A percentile compares a stretch with the other conserved stretches of the same genome.
phyloP scores from a whole-genome alignment of 2,797 vertebrate species.

The Lepilemur septentrionalis region DNA sequence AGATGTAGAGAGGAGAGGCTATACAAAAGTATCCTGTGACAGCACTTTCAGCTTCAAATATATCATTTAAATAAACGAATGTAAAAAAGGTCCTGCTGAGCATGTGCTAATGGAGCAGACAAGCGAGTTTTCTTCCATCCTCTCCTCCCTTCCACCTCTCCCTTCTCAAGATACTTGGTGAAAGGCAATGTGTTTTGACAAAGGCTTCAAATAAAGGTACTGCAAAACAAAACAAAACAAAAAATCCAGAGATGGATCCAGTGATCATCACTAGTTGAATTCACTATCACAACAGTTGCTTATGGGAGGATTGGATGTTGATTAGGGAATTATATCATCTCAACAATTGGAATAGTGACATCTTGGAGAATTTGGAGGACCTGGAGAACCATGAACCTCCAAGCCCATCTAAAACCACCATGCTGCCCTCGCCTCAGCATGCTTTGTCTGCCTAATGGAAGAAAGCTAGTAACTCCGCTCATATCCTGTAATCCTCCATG shows the following conservation, averaged over 20 bases:
- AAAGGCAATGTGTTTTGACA: slow-evolving; percentile 48
- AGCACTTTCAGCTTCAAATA: slow-evolving; percentile 99
- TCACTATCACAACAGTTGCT: neutral
- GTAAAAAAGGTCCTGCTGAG: neutral
- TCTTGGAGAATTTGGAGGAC: neutral
- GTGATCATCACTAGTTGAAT: neutral
- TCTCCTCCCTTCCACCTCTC: neutral
- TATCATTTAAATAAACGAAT: slow-evolving; percentile 88
- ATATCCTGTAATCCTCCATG: neutral
- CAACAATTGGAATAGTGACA: neutral
- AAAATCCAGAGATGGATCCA: neutral
- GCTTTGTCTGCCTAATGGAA: neutral
- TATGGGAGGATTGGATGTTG: neutral
- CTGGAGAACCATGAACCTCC: neutral
- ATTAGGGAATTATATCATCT: neutral
- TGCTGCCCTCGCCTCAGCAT: neutral
- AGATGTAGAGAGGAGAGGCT: neutral
- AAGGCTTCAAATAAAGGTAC: slow-evolving; percentile 72
- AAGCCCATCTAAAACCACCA: neutral
- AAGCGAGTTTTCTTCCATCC: neutral
- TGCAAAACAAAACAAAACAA: slow-evolving; percentile 58
- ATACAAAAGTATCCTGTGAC: slow-evolving; percentile 89
- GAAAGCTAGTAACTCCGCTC: neutral
- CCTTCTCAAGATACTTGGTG: neutral
- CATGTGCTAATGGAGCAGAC: neutral